Evolutionary conservation across 2,797 vertebrate species (phyloP), one percentile per base, ranked within the genome.

Genomic region (Heliangelus exortis): DNA sequence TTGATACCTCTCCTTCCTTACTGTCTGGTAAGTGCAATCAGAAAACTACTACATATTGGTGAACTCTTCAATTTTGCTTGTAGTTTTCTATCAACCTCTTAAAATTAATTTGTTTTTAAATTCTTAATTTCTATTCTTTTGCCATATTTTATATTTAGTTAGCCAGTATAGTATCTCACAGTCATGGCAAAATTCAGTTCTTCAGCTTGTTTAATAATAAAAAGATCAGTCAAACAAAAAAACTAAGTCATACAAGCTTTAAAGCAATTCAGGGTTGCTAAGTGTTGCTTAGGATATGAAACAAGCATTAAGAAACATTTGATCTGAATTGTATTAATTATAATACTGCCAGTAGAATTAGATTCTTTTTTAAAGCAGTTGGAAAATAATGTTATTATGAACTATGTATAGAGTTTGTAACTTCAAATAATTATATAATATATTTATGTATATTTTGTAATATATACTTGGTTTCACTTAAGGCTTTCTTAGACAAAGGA

Each of bases 21-120:
- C 53, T 6, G 34, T 94, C 73, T 66, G 89, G 94, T 95, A 95
- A 95, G 95, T 85, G 59, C 50, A 65, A 2, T 67, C 25, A 68
- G 84, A 51, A 33, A 51, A 33, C 29, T 25, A 71, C 43, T 51
- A 31, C 1, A 0, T 67, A 21, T n/a, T 74, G 16, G 9, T 74
- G 28, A 69, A 80, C 19, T 82, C 22, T 55, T 66, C 33, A 61
- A 0, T 84, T 90, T 89, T 63, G 18, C 25, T 62, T 73, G 3
- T 36, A 47, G 20, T 84, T 69, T 79, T 92, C 13, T 72, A 0
- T 20, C 1, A 3, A n/a, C 14, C 22, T 92, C 26, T 73, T 87
- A 82, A 51, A 66, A 41, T 78, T 19, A n/a, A 8, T 43, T 1
- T 1, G 4, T 12, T 57, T 86, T 77, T 67, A 65, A 61, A n/a